These are phyloP conservation scores for Peromyscus californicus DNA, from an alignment of 2,113 vertebrate species.

Conservation along the genomic window DNA sequence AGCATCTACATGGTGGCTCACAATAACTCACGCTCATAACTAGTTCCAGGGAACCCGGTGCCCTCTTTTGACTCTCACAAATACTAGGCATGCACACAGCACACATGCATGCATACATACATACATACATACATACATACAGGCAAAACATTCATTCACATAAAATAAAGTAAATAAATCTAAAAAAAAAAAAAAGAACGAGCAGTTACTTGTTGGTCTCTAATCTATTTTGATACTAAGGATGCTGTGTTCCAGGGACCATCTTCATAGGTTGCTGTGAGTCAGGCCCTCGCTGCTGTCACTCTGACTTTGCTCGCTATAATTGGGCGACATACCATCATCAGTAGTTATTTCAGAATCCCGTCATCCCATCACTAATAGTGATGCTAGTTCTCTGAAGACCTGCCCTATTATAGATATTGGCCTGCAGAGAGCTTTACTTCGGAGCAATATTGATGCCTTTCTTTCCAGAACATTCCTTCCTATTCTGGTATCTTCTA, in stretches of 20 bases:
- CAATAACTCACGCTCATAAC: background rate
- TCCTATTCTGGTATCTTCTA: conserved; percentile 41
- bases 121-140: no score
- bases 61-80: background rate
- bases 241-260: background rate
- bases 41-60: background rate
- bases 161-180: background rate
- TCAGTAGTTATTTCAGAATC: background rate
- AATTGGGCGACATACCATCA: background rate
- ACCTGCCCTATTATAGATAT: background rate
- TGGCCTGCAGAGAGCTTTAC: background rate
- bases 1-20: background rate
- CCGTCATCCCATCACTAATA: background rate
- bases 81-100: background rate
- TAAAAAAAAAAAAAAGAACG: background rate
- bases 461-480: conserved; percentile 8
- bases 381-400: background rate
- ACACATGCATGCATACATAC: background rate
- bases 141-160: background rate
- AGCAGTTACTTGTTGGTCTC: background rate
- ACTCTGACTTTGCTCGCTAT: background rate
- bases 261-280: background rate
- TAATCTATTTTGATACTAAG: background rate
- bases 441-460: background rate
- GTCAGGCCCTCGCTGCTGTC: background rate